Base-by-base conservation (phyloP, 2,797 vertebrate species). In the Chaetophractus vellerosus region DNA sequence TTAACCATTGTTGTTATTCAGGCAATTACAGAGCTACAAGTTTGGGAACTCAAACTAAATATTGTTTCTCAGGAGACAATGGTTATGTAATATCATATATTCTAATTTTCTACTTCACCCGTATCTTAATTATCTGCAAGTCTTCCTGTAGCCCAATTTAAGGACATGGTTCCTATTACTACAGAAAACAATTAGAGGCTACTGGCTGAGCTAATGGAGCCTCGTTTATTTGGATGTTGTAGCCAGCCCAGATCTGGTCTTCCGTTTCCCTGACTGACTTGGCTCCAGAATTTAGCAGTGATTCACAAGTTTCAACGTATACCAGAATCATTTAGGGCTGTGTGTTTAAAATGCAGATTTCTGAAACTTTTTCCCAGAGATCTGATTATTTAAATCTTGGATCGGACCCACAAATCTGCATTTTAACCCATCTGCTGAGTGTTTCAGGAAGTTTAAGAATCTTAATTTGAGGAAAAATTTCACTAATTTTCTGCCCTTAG, bases 321-420 rank as follows among this genome's bases (percentile, higher is more conserved):
- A 87, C 21, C 69, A 71, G 48, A 95, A 33, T 90, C 68, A 36
- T 71, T 66, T 26, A 3, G 8, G 12, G 24, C 1, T 3, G 0
- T 55, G 19, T n/a, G 48, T 66, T 83, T 75, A 91, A 93, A 75
- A 71, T 48, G 26, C 61, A 85, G 38, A 80, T 50, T 81, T 91
- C 52, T 66, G 48, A 84, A 90, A 6, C 0, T 0, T 80, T 68
- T 87, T 19, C 61, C 45, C 11, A 90, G 84, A 75, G 28, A 85
- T 38, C 76, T 69, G n/a, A 79, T 61, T 28, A n/a, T 71, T 41
- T 76, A 36, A 59, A 9, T 68, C 74, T 93, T 82, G 19, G 21
- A 68, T 63, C 6, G 23, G n/a, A 31, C 16, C 19, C 21, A 90
- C 74, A 33, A 78, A 80, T 69, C 23, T 69, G 6, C n/a, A 74